These are phyloP conservation scores for Drosophila emarginata DNA, from an alignment of 2,888 invertebrate genomes.

Conservation along the genomic window DNA sequence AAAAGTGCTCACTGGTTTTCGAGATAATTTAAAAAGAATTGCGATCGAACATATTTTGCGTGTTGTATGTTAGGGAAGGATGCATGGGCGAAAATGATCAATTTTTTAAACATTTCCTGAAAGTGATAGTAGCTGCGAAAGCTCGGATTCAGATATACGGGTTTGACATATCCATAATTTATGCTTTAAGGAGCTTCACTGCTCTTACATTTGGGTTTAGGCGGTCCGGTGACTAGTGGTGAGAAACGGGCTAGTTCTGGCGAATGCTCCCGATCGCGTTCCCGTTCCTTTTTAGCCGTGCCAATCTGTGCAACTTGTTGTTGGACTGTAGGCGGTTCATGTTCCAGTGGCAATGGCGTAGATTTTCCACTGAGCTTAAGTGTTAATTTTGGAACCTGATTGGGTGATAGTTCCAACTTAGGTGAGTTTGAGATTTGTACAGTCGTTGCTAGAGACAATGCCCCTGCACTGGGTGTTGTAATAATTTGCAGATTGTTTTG, in stretches of 20 bases:
- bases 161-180: not conserved
- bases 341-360: conserved; percentile 23
- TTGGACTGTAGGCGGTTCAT: not conserved
- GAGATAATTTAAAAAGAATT: not conserved
- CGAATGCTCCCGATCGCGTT: conserved; percentile 85
- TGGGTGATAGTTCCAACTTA: conserved; percentile 43
- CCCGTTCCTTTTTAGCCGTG: conserved; percentile 6
- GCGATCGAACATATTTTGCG: not conserved
- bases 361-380: conserved; percentile 86
- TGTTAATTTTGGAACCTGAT: conserved; percentile 89
- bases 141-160: too few relatives aligned
- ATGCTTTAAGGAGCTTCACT: not conserved
- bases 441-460: not conserved
- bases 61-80: not conserved
- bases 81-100: not conserved
- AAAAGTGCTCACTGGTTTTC: not conserved
- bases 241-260: conserved; percentile 93
- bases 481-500: not conserved
- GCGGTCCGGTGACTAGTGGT: conserved; percentile 91
- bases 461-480: not conserved
- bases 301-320: not conserved
- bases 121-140: not conserved
- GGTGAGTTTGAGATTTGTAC: conserved; percentile 21
- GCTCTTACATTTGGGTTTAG: conserved; percentile 85
- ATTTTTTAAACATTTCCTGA: not conserved